Conservation (phyloP, 2,888 invertebrate species). For the Sarcophaga caerulescens region DNA sequence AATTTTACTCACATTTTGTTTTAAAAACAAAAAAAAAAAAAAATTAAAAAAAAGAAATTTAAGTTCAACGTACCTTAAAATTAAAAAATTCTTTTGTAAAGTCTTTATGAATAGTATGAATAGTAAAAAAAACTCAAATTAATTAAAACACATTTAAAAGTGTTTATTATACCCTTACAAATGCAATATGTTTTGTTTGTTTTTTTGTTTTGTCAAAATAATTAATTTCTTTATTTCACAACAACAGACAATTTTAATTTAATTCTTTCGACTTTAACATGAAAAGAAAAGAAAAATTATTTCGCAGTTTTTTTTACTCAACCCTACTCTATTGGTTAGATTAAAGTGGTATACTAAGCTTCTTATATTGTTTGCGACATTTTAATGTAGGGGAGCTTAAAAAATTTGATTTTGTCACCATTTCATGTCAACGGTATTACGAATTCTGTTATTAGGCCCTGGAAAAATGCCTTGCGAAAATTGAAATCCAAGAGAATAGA, state of each 20-base stretch:
- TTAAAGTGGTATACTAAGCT: no score
- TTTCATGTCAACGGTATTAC: no score
- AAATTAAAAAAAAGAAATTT: neutral
- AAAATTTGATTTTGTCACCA: no score
- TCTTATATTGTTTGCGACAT: no score
- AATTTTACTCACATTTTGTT: no score
- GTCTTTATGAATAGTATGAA: neutral
- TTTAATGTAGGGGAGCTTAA: no score
- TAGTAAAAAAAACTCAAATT: neutral
- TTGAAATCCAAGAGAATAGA: no score
- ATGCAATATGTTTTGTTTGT: neutral
- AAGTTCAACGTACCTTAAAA: conserved; percentile 41
- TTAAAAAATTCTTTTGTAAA: conserved; percentile 52
- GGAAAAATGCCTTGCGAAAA: no score
- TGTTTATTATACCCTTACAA: neutral
- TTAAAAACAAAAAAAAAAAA: no score
- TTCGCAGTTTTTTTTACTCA: neutral
- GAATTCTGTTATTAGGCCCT: no score
- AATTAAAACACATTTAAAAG: conserved; percentile 13
- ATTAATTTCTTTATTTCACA: conserved; percentile 32
- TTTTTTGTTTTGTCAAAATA: neutral
- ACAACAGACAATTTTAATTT: conserved; percentile 24
- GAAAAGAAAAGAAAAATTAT: conserved; percentile 6
- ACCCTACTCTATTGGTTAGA: no score
- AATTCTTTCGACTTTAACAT: conserved; percentile 17